These are phyloP conservation scores for Drosophila greeni DNA, from an alignment of 2,888 invertebrate species.

Conservation along the genomic window DNA sequence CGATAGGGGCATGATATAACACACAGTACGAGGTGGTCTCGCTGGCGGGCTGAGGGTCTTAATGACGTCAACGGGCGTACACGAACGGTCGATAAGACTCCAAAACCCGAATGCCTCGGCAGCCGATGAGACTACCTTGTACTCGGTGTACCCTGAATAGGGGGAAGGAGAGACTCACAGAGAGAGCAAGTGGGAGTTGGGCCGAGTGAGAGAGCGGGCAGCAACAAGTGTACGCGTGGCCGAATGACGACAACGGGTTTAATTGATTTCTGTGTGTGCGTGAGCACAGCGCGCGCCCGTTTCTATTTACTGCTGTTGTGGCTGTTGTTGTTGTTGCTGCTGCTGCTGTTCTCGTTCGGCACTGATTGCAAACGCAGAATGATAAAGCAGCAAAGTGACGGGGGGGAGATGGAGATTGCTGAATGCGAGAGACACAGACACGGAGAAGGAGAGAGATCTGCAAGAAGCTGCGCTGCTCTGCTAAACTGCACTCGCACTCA, in stretches of 20 bases:
- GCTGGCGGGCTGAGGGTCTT: neutral
- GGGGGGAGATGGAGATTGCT: conserved; percentile 4
- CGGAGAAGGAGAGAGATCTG: conserved; percentile 7
- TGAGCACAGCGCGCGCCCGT: conserved; percentile 47
- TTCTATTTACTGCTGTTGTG: conserved; percentile 19
- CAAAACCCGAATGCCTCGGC: neutral
- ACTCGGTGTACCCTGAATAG: neutral
- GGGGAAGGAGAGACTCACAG: neutral
- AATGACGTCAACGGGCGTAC: neutral
- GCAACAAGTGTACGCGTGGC: conserved; percentile 67
- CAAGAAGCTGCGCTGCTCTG: conserved; percentile 4
- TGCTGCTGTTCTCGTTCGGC: conserved; percentile 17
- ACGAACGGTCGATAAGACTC: neutral
- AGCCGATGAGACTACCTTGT: neutral
- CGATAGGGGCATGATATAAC: conserved; percentile 3
- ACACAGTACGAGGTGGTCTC: conserved; percentile 2
- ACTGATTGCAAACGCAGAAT: conserved; percentile 61
- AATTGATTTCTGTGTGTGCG: conserved; percentile 61
- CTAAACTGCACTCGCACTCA: conserved; percentile 4
- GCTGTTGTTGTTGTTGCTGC: conserved; percentile 1
- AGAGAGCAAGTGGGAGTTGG: conserved; percentile 5
- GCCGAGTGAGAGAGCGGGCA: conserved; percentile 13
- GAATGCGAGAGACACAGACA: neutral
- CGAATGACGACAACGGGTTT: conserved; percentile 61
- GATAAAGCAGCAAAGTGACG: conserved; percentile 41